Evolutionary conservation across 2,888 invertebrate genomes (phyloP).

Genomic region (Hydraecia micacea): DNA sequence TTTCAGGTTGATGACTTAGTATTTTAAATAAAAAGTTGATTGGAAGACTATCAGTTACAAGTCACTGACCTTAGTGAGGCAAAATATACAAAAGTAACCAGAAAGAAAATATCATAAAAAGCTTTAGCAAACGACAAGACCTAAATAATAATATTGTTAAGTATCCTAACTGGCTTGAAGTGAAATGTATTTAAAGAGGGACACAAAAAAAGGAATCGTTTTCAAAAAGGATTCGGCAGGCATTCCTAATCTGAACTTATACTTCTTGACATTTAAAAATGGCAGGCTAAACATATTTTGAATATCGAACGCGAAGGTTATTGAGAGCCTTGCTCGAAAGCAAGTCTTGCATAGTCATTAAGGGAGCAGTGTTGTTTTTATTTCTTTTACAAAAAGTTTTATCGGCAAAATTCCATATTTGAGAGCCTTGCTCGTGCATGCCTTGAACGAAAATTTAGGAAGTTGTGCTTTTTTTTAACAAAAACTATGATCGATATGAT

Average conservation of each 20-base stretch:
- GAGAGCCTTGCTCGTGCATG: not conserved
- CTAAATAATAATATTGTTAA: not conserved
- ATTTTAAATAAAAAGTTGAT: slow-evolving; percentile 1
- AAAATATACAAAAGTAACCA: not conserved
- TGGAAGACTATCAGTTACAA: not conserved
- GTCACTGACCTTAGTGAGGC: not conserved
- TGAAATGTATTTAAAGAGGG: not conserved
- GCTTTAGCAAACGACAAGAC: not conserved
- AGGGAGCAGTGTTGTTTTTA: not conserved
- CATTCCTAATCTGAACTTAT: slow-evolving; percentile 10
- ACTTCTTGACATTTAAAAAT: slow-evolving; percentile 25
- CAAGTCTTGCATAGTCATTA: not conserved
- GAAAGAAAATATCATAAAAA: not conserved
- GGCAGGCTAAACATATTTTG: slow-evolving; percentile 2
- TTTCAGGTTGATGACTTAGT: slow-evolving; percentile 20
- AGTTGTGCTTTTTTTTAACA: not conserved
- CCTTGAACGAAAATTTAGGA: not conserved
- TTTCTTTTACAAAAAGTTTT: not conserved
- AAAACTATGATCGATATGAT: too few relatives aligned
- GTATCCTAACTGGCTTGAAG: not conserved
- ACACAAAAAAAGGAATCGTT: not conserved
- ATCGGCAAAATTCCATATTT: not conserved
- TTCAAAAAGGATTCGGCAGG: not conserved
- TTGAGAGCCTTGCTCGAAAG: not conserved
- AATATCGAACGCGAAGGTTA: not conserved